Evolutionary conservation across 2,888 invertebrate species (phyloP), one percentile per base, ranked within the genome.

Genomic region (Lasioglossum calceatum): DNA sequence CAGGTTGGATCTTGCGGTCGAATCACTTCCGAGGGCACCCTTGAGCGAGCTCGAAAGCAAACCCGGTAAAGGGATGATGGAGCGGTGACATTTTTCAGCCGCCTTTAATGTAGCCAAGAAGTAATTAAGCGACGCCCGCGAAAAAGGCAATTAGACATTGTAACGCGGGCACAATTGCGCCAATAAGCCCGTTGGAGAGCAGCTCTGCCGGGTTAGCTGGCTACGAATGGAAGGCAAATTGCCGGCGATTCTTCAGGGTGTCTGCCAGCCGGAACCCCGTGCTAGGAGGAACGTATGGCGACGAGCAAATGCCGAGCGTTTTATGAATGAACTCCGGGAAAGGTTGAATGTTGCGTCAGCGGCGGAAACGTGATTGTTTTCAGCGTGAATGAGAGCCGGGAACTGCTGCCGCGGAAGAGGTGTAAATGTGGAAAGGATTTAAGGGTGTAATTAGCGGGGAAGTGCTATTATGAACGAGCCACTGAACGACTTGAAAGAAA

Each of bases 21-120:
- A 81, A 75, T 75, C 85, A 74, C 70, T 75, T 86, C 84, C 81
- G 72, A 74, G 73, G 81, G 82, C 70, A 84, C 85, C 78, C 85
- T 86, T 83, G 80, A 73, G 74, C 74, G 77, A 81, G 71, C 75
- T 80, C 85, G 80, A 86, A 77, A 84, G 88, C 89, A 74, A 70
- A 12, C 47, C 36, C 44, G 79, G 64, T 71, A 78, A 90, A 79
- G 90, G 88, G 90, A 83, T 78, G 75, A 86, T 80, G 58, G 73
- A 75, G 50, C 44, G 42, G 77, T 76, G 87, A 82, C 81, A 86
- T 90, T 90, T 89, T 90, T 87, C 85, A 84, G 77, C 82, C 44
- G 86, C 75, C 79, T 61, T 83, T 88, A 88, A 86, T 81, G 84
- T 77, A 89, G 86, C 79, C 80, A 73, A 85, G 86, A 85, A 82